Evolutionary conservation across 2,113 vertebrate species (phyloP).

Genomic region (Alaudala cheleensis): DNA sequence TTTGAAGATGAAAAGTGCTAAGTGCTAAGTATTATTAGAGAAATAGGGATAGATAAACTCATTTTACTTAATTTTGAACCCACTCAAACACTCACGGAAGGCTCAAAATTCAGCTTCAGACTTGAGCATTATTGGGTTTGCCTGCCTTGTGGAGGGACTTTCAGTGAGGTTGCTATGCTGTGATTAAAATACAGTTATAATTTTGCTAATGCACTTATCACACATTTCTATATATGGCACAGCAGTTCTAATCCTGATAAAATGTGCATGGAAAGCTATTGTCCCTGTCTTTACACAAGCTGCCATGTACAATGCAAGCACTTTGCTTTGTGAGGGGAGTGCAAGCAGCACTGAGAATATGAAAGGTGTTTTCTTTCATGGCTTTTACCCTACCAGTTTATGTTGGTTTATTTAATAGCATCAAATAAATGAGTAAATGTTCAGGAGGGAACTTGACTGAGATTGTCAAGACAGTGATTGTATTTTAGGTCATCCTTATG

Average conservation of each 20-base stretch:
- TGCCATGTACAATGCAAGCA: background rate
- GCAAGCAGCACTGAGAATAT: background rate
- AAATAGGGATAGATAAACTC: conserved; percentile 69
- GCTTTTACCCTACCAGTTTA: background rate
- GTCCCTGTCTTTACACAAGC: conserved; percentile 16
- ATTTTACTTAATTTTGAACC: conserved; percentile 75
- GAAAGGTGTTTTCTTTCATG: background rate
- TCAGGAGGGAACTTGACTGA: background rate
- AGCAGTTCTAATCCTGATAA: conserved; percentile 52
- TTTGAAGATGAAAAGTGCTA: conserved; percentile 74
- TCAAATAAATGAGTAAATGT: background rate
- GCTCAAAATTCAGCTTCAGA: conserved; percentile 58
- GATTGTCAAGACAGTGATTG: background rate
- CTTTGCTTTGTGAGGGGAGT: background rate
- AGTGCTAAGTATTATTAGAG: conserved; percentile 73
- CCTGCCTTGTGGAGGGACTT: background rate
- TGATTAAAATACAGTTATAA: conserved; percentile 62
- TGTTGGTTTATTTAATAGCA: background rate
- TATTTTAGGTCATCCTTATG: background rate
- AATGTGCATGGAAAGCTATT: conserved; percentile 35
- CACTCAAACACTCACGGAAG: conserved; percentile 32
- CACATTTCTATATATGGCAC: conserved; percentile 8
- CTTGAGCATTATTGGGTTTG: conserved; percentile 26
- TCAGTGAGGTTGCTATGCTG: background rate
- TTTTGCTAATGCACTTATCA: conserved; percentile 55